Conservation (phyloP, 2,797 vertebrate genomes). For the Tapera naevia region DNA sequence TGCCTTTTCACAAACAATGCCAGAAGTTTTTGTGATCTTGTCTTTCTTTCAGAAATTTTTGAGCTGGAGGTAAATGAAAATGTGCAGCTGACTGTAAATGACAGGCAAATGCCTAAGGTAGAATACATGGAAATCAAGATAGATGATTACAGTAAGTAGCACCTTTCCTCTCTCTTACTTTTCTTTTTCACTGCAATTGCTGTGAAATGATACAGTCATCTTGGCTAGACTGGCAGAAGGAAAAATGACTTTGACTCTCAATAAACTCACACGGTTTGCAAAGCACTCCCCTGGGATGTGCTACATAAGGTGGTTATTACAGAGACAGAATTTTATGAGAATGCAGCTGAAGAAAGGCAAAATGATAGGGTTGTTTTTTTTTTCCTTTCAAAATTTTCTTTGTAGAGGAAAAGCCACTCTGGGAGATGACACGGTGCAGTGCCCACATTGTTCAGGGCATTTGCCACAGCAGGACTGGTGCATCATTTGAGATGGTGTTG, state of each 20-base stretch:
- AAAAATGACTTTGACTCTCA: slow-evolving; percentile 24
- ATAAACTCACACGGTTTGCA: slow-evolving; percentile 32
- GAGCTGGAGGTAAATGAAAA: slow-evolving; percentile 89
- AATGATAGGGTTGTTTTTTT: neutral
- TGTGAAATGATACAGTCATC: neutral
- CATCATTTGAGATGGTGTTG: neutral
- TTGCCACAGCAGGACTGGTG: neutral
- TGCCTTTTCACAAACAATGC: neutral
- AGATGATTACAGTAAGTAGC: slow-evolving; percentile 90
- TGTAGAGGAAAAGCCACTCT: neutral
- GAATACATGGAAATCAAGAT: slow-evolving; percentile 86
- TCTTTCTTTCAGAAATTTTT: slow-evolving; percentile 83
- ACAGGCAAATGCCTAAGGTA: slow-evolving; percentile 90
- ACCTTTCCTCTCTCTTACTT: neutral
- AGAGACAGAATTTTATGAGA: neutral
- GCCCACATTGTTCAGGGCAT: neutral
- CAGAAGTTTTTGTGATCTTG: neutral
- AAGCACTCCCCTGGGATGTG: slow-evolving; percentile 20
- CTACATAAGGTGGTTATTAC: neutral
- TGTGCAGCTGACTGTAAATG: slow-evolving; percentile 80
- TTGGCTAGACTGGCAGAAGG: neutral
- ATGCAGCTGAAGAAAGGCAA: slow-evolving; percentile 4
- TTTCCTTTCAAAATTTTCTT: neutral
- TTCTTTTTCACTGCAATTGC: neutral
- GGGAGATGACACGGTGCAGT: neutral